Conservation (phyloP, 2,888 invertebrate species). For the Mythimna pallens region DNA sequence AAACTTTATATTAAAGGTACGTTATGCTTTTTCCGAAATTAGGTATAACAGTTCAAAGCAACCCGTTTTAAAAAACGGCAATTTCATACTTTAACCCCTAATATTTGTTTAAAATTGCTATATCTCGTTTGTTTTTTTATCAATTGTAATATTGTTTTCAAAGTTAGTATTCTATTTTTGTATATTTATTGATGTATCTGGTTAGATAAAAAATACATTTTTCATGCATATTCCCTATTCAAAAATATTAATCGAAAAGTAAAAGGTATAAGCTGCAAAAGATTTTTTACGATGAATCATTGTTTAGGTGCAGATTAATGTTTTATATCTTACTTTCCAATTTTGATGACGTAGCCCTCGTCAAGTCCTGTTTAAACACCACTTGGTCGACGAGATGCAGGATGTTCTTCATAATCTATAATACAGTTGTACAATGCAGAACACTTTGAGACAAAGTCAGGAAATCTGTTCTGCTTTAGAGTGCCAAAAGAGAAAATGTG, state of each 20-base stretch:
- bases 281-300: background rate
- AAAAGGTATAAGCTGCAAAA: constrained; percentile 2
- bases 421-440: constrained; percentile 51
- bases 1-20: too few species aligned
- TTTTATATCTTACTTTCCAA: constrained; percentile 39
- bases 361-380: constrained; percentile 10
- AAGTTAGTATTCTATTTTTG: too few species aligned
- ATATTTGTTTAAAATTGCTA: too few species aligned
- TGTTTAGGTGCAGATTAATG: constrained; percentile 21
- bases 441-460: constrained; percentile 52
- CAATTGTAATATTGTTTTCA: too few species aligned
- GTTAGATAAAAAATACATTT: too few species aligned
- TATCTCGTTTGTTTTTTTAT: too few species aligned
- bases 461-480: constrained; percentile 61
- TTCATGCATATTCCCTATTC: background rate
- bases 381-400: background rate
- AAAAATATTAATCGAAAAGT: background rate
- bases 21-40: too few species aligned
- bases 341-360: constrained; percentile 8
- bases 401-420: constrained; percentile 33
- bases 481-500: constrained; percentile 57
- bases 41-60: too few species aligned
- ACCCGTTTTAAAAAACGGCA: too few species aligned
- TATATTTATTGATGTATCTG: too few species aligned
- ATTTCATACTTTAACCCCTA: too few species aligned